Evolutionary conservation across 2,113 vertebrate species (phyloP), one percentile per base, ranked within the genome.

Genomic region (Sialia sialis): DNA sequence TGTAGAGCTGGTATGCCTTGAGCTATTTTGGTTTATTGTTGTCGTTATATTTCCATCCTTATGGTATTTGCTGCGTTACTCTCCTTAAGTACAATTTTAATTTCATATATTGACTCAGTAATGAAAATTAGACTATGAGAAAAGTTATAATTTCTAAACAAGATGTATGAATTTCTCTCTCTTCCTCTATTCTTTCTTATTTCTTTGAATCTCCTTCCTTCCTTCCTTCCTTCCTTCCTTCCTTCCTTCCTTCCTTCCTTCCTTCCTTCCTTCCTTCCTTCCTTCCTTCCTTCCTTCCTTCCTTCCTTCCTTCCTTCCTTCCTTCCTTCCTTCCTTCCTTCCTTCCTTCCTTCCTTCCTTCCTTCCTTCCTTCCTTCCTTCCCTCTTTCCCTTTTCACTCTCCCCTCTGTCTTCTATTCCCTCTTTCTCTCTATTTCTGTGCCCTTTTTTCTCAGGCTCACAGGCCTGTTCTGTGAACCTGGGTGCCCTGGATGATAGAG

Each of bases 401-500:
- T 34, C 34, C 14, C 10, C 16, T 38, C 30, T 64, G 2, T 32
- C 16, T 34, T 7, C 18, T 11, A 21, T 36, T 34, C 8, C 8
- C 11, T 39, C 10, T 64, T 14, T 59, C 8, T 63, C 9, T 62
- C 32, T 52, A 1, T 63, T 20, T 72, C 25, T 23, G 9, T 34
- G 18, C 27, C 19, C 4, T 18, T 74, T 86, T 89, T 68, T 83
- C 72, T 75, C 87, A 87, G 44, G 44, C 48, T 91, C 21, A 17
- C 12, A 39, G 49, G 43, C n/a, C 27, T 92, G 38, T 67, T 89
- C 67, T 93, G 34, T 88, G 88, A 91, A 84, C 59, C 59, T 82
- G 38, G 77, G 58, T 90, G 51, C 51, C 26, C 49, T 55, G 60
- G n/a, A 77, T 95, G 87, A 89, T 80, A 70, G 72, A 89, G 86